Conservation (phyloP, 2,797 vertebrate species). For the Arnoldichthys spilopterus region DNA sequence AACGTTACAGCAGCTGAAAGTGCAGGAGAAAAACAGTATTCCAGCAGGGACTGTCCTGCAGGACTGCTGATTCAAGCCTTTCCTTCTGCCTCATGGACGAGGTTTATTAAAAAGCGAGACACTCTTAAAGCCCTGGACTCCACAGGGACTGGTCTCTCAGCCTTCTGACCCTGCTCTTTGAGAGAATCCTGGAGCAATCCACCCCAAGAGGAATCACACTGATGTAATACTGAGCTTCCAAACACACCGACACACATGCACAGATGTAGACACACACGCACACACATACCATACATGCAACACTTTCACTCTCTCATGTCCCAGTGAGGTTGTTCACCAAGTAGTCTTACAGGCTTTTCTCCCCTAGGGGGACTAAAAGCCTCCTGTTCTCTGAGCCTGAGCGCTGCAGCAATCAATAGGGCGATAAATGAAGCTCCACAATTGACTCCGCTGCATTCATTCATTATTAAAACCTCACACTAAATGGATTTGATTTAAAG, state of each 20-base stretch:
- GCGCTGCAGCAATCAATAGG: slow-evolving; percentile 53
- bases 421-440: slow-evolving; percentile 69
- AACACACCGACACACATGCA: not conserved
- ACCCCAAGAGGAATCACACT: slow-evolving; percentile 41
- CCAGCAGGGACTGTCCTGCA: slow-evolving; percentile 5
- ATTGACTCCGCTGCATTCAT: slow-evolving; percentile 61
- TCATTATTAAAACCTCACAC: slow-evolving; percentile 73
- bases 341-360: slow-evolving; percentile 43
- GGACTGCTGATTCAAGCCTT: slow-evolving; percentile 38
- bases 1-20: slow-evolving; percentile 27
- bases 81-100: slow-evolving; percentile 22
- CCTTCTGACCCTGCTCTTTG: slow-evolving; percentile 25
- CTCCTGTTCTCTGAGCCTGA: slow-evolving; percentile 27
- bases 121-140: slow-evolving; percentile 41
- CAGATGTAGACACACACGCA: slow-evolving; percentile 22
- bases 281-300: slow-evolving; percentile 25
- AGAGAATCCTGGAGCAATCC: slow-evolving; percentile 32
- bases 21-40: slow-evolving; percentile 11
- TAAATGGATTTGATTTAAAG: slow-evolving; percentile 65
- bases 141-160: slow-evolving; percentile 28
- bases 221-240: slow-evolving; percentile 43
- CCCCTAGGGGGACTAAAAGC: slow-evolving; percentile 46
- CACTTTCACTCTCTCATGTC: slow-evolving; percentile 32
- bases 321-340: slow-evolving; percentile 50
- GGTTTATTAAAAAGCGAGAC: slow-evolving; percentile 50